Base-by-base conservation (phyloP, 2,888 invertebrate species). In the Adineta ricciae region DNA sequence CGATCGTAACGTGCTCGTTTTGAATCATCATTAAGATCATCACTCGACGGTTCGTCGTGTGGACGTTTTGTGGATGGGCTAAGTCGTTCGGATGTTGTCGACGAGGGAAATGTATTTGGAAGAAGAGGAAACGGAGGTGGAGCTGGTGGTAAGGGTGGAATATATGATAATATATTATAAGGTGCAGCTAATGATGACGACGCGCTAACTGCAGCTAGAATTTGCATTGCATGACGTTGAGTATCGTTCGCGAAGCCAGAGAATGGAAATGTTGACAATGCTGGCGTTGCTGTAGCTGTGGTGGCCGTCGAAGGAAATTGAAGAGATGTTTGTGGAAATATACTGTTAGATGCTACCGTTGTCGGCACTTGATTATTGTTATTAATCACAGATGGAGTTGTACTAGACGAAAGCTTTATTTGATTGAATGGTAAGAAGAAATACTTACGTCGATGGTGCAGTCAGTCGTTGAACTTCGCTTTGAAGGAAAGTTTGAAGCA, bases 401-500 rank as follows among this genome's bases (percentile, higher is more conserved):
- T 41, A 41, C 78, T 78, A 41, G n/a, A n/a, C 38, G 11, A 41
- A 38, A n/a, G 50, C 19, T 64, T 64, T 11, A 46, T 46, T 8
- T 46, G 11, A 8, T 11, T 46, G 11, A 46, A 5, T 46, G 46
- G 46, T 46, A 64, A 64, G 27, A 64, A 24, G 24, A 8, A 32
- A 4, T 32, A 64, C 64, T 64, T 32, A 64, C 64, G 64, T 64
- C 32, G 64, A 32, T 64, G 64, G 64, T 7, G 32, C 64, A 32
- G 78, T 78, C 8, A 78, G n/a, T 78, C 78, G 21, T 21, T 78
- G 38, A 41, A 78, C 78, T 78, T 78, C 78, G 41, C 24, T 78
- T 78, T 78, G 41, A n/a, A 78, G 78, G 7, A 41, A 41, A 41
- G 38, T 38, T 11, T 78, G 38, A 38, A 78, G 41, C n/a, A 78